phyloP scores from a whole-genome alignment of 2,797 vertebrate species.

The Premnoplex brunnescens region DNA sequence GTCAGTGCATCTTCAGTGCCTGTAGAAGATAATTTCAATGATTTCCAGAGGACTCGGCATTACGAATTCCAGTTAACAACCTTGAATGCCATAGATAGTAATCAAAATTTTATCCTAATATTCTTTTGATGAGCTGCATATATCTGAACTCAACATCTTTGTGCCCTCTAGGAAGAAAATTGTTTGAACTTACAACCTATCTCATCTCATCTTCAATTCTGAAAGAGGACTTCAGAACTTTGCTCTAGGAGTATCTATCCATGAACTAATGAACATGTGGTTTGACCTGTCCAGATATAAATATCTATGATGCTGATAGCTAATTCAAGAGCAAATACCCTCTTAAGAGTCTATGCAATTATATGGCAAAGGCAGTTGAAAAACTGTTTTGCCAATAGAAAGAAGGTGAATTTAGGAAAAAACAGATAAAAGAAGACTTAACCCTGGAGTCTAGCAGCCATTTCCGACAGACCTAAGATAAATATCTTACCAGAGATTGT shows the following conservation, averaged over 20 bases:
- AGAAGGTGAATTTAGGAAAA: neutral
- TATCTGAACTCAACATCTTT: neutral
- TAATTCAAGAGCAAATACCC: neutral
- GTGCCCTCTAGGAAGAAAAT: conserved; percentile 7
- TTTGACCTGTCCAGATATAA: neutral
- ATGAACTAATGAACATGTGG: neutral
- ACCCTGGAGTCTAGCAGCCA: neutral
- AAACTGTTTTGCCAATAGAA: neutral
- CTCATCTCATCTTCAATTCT: neutral
- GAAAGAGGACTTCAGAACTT: neutral
- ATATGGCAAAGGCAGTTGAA: neutral
- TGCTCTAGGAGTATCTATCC: neutral
- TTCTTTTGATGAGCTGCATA: conserved; percentile 14
- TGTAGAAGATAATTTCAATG: neutral
- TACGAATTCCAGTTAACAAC: conserved; percentile 19
- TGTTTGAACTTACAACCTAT: neutral
- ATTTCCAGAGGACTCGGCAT: neutral
- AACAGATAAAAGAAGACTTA: neutral
- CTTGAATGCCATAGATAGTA: neutral
- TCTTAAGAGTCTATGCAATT: neutral
- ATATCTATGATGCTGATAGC: neutral
- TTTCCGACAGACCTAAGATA: neutral
- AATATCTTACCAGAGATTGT: neutral
- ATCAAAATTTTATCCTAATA: conserved; percentile 12
- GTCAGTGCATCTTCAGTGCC: neutral